Conservation (phyloP, 2,113 vertebrate genomes). For the Sinocyclocheilus grahami region DNA sequence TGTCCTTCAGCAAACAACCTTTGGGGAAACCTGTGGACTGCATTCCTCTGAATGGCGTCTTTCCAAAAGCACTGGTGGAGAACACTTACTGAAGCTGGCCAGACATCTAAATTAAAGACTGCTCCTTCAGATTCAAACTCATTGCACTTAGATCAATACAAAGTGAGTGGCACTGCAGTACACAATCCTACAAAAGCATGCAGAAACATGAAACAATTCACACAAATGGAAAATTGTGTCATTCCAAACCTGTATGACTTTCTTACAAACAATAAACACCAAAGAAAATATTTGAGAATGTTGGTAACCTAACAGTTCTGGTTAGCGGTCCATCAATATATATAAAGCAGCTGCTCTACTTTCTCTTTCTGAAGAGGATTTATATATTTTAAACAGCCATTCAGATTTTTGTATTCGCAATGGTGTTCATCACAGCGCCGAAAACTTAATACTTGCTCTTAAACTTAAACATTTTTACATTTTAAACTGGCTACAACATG, state of each 20-base stretch:
- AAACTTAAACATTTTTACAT: no score
- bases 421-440: no score
- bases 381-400: no score
- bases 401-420: no score
- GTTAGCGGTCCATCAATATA: no score
- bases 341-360: no score
- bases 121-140: constrained; percentile 16
- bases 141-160: neutral
- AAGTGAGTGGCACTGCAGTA: neutral
- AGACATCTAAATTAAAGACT: neutral
- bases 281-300: no score
- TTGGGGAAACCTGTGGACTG: neutral
- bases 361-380: no score
- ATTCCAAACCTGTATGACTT: neutral
- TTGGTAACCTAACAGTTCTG: no score
- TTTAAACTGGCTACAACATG: no score
- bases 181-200: neutral
- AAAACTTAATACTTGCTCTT: no score
- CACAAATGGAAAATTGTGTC: neutral
- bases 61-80: neutral
- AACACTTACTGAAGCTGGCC: constrained; percentile 15
- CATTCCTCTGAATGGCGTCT: constrained; percentile 17
- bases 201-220: neutral
- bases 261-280: no score
- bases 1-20: neutral